Percentiles rank a stretch among this genome's conserved stretches.
These are phyloP conservation scores for Atherix ibis DNA, from an alignment of 2,888 invertebrate species.

Conservation along the genomic window DNA sequence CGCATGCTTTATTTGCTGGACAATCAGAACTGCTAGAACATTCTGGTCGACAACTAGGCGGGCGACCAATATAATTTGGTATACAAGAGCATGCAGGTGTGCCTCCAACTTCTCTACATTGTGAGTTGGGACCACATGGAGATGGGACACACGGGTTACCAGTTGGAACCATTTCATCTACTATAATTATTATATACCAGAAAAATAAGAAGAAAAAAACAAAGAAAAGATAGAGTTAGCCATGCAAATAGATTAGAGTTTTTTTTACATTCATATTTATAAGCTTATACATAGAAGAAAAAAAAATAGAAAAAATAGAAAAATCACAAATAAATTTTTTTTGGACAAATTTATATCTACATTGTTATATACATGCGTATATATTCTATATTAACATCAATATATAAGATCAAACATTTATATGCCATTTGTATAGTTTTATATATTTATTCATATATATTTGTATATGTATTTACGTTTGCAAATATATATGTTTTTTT, in stretches of 20 bases:
- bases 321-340: neutral
- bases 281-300: neutral
- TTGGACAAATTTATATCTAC: no score
- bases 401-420: no score
- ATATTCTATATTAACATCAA: no score
- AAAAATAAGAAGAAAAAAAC: conserved; percentile 10
- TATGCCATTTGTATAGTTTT: no score
- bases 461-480: no score
- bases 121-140: conserved; percentile 72
- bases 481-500: no score
- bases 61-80: conserved; percentile 61
- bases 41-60: conserved; percentile 71
- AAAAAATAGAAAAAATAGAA: neutral
- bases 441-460: no score
- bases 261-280: neutral
- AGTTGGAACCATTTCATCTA: conserved; percentile 36
- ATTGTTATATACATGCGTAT: no score
- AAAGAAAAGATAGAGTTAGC: conserved; percentile 3
- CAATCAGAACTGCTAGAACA: conserved; percentile 62
- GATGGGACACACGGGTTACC: conserved; percentile 68
- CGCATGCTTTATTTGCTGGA: conserved; percentile 56
- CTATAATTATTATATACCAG: conserved; percentile 16
- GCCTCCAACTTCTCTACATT: conserved; percentile 60
- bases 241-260: conserved; percentile 5
- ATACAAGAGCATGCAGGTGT: conserved; percentile 70